Evolutionary conservation across 2,113 vertebrate species (phyloP).

Genomic region (Chiloscyllium plagiosum): DNA sequence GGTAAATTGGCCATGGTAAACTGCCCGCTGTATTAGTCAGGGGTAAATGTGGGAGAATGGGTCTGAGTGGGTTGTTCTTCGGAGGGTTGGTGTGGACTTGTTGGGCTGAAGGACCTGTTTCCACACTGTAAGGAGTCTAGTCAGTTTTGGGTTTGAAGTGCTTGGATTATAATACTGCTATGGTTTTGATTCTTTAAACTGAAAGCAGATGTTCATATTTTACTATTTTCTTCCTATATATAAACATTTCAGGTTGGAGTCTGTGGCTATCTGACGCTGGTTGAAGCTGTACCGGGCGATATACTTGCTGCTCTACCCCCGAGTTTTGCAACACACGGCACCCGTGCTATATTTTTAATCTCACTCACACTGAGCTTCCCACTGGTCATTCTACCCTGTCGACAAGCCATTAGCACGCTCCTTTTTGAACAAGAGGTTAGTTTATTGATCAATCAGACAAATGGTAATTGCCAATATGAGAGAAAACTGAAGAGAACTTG

Average conservation of each 20-base stretch:
- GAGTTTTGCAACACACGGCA: background rate
- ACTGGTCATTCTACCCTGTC: constrained; percentile 1
- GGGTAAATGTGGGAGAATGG: no score
- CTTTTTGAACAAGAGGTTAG: constrained; percentile 30
- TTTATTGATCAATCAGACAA: background rate
- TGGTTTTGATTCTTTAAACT: background rate
- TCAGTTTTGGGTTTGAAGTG: background rate
- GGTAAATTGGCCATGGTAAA: no score
- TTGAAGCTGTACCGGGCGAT: background rate
- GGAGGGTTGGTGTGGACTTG: no score
- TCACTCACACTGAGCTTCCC: background rate
- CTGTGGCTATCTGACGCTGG: background rate
- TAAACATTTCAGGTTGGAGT: constrained; percentile 8
- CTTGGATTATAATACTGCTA: background rate
- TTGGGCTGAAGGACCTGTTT: no score
- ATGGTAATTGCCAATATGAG: background rate
- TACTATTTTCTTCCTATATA: background rate
- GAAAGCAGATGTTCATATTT: background rate
- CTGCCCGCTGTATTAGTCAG: no score
- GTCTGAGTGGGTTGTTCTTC: no score
- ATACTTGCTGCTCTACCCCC: constrained; percentile 6
- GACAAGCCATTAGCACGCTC: constrained; percentile 32
- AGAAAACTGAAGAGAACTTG: background rate
- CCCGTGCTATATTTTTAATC: background rate
- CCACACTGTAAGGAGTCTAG: no score